Evolutionary conservation across 2,888 invertebrate species (phyloP).

Genomic region (Chaitophorus viminalis): DNA sequence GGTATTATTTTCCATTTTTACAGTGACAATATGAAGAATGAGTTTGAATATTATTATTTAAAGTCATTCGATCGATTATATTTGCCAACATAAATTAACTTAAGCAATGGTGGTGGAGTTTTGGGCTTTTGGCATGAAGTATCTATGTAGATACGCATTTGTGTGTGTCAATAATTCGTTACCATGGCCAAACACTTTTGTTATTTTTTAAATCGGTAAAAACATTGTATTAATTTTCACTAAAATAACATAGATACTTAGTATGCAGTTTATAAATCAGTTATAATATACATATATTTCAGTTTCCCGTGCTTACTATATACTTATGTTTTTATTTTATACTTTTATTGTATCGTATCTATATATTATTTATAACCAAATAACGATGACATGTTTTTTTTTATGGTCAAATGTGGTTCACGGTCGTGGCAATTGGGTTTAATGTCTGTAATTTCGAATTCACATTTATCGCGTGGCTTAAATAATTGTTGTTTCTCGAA

Average conservation of each 20-base stretch:
- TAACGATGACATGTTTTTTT: background rate
- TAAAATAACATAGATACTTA: background rate
- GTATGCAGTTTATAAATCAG: background rate
- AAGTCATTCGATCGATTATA: background rate
- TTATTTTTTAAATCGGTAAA: background rate
- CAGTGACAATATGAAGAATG: background rate
- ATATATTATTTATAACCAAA: background rate
- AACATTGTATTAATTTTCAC: background rate
- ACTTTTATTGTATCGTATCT: background rate
- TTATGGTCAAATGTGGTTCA: conserved; percentile 42
- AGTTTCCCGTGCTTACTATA: background rate
- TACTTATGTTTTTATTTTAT: background rate
- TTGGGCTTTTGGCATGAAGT: too few relatives aligned
- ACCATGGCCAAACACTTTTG: too few relatives aligned
- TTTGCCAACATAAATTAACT: background rate
- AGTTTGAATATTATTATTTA: background rate
- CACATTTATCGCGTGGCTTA: conserved; percentile 9
- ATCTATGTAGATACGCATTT: too few relatives aligned
- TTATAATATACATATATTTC: background rate
- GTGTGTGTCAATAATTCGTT: too few relatives aligned
- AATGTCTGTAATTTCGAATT: conserved; percentile 27
- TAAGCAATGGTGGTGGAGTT: background rate
- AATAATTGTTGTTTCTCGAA: conserved; percentile 8
- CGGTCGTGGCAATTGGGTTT: conserved; percentile 12
- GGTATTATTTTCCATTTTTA: background rate